phyloP scores from a whole-genome alignment of 23 tunicate species.

The Ciona savignyi region DNA sequence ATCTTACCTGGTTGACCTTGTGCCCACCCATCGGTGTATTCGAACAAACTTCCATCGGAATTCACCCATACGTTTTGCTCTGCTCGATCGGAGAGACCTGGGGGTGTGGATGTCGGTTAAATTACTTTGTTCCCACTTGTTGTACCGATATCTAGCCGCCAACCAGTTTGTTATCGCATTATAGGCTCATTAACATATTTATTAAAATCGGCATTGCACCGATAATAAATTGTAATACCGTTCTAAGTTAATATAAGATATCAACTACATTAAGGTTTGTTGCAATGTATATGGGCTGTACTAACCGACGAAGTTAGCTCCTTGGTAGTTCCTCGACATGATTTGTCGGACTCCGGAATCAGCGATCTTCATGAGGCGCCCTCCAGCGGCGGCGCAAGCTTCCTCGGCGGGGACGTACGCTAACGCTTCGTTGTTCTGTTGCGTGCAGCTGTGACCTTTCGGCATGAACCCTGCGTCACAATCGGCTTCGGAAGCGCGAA shows the following conservation, averaged over 20 bases:
- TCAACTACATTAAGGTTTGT: too few species aligned
- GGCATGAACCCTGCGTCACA: constrained; percentile 76
- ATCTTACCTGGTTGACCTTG: constrained; percentile 54
- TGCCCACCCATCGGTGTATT: constrained; percentile 49
- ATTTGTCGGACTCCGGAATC: constrained; percentile 24
- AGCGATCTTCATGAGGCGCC: constrained; percentile 45
- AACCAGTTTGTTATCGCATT: too few species aligned
- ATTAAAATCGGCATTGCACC: too few species aligned
- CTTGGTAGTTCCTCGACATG: constrained; percentile 19
- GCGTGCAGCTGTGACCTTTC: constrained; percentile 56
- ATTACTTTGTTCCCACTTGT: too few species aligned
- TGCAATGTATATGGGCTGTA: not conserved
- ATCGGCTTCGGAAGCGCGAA: constrained; percentile 66
- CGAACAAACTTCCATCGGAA: constrained; percentile 60
- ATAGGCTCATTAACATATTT: too few species aligned
- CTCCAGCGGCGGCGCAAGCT: constrained; percentile 44
- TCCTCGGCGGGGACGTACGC: constrained; percentile 57
- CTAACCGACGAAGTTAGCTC: constrained; percentile 55
- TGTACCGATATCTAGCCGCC: too few species aligned
- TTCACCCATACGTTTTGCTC: constrained; percentile 48
- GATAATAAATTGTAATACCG: too few species aligned
- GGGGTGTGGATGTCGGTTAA: too few species aligned
- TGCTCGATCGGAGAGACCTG: constrained; percentile 52
- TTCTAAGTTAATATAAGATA: too few species aligned
- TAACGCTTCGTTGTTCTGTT: not conserved